Evolutionary conservation across 2,888 invertebrate genomes (phyloP).

Genomic region (Tanytarsus gracilentus): DNA sequence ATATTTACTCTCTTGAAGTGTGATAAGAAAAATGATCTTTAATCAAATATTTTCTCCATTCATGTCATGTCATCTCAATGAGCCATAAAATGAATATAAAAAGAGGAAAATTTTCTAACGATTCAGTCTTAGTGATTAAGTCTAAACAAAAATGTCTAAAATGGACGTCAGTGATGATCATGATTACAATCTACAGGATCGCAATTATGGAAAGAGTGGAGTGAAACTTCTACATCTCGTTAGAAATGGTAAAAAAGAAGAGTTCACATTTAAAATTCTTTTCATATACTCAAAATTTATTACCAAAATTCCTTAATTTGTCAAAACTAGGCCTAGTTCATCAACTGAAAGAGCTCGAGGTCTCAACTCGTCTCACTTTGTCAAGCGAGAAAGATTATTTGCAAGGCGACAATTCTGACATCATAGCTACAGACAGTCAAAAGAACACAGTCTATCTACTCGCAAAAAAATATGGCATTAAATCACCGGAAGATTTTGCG

Average conservation of each 20-base stretch:
- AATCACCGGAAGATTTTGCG: constrained; percentile 68
- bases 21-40: too few relatives aligned
- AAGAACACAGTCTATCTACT: constrained; percentile 73
- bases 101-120: too few relatives aligned
- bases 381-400: constrained; percentile 62
- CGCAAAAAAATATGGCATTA: constrained; percentile 68
- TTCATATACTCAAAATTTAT: background rate
- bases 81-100: too few relatives aligned
- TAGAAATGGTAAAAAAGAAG: constrained; percentile 48
- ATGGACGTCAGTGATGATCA: background rate
- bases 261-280: too few relatives aligned
- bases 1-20: too few relatives aligned
- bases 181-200: constrained; percentile 53
- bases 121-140: too few relatives aligned
- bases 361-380: constrained; percentile 60
- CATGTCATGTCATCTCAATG: too few relatives aligned
- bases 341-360: constrained; percentile 65
- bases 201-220: constrained; percentile 65
- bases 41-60: too few relatives aligned
- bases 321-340: constrained; percentile 46
- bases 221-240: constrained; percentile 65
- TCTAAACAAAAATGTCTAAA: too few relatives aligned
- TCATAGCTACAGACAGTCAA: constrained; percentile 74
- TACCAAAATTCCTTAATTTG: background rate
- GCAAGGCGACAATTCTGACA: constrained; percentile 62